These are phyloP conservation scores for Plebejus anna DNA, from an alignment of 2,888 invertebrate genomes.

Conservation along the genomic window DNA sequence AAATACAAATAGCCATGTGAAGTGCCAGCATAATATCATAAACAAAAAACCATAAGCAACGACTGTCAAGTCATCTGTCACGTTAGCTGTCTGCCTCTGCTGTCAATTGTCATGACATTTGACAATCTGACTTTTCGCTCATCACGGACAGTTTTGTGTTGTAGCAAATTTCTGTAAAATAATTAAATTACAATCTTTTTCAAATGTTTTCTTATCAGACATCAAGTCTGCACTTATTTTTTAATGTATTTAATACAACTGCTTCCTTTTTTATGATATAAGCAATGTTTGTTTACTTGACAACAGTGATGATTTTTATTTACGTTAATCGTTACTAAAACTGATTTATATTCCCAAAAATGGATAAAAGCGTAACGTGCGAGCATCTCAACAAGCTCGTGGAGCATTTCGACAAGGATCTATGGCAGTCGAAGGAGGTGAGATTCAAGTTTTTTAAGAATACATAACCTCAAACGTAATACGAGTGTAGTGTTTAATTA, in stretches of 20 bases:
- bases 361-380: constrained; percentile 74
- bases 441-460: constrained; percentile 42
- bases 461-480: constrained; percentile 65
- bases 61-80: no score
- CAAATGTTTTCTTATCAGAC: constrained; percentile 56
- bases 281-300: constrained; percentile 63
- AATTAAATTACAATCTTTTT: constrained; percentile 63
- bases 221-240: constrained; percentile 43
- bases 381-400: constrained; percentile 71
- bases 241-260: constrained; percentile 43
- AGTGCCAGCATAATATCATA: no score
- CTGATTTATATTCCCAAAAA: constrained; percentile 50
- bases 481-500: constrained; percentile 56
- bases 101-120: constrained; percentile 24
- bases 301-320: constrained; percentile 56
- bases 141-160: constrained; percentile 73
- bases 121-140: constrained; percentile 68
- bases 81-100: no score
- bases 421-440: constrained; percentile 73
- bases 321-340: constrained; percentile 48
- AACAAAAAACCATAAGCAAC: no score
- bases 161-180: constrained; percentile 72
- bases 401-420: constrained; percentile 61
- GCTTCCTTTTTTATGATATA: constrained; percentile 49
- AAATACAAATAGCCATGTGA: no score